Evolutionary conservation across 2,888 invertebrate species (phyloP).

Genomic region (Scaptomyza tumidula): DNA sequence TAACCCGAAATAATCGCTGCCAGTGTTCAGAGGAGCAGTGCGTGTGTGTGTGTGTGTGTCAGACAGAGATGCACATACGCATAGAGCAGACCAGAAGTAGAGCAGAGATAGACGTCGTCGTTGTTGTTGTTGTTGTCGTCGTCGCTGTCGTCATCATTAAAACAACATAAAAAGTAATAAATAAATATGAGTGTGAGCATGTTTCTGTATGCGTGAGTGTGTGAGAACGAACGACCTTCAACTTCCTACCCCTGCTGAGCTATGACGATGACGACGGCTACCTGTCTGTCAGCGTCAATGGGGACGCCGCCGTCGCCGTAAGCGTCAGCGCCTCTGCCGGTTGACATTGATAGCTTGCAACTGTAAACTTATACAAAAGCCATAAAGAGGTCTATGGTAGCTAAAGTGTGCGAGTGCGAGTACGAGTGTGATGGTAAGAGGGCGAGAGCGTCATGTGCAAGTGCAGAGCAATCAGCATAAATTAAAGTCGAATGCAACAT

Average conservation of each 20-base stretch:
- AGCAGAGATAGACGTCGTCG: slow-evolving; percentile 50
- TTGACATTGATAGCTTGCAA: slow-evolving; percentile 75
- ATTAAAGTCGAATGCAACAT: slow-evolving; percentile 78
- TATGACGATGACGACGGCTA: slow-evolving; percentile 40
- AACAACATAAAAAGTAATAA: slow-evolving; percentile 78
- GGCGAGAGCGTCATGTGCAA: slow-evolving; percentile 28
- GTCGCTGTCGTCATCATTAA: slow-evolving; percentile 72
- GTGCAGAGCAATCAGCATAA: slow-evolving; percentile 67
- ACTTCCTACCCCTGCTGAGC: slow-evolving; percentile 72
- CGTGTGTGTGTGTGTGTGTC: slow-evolving; percentile 28
- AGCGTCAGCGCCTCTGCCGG: slow-evolving; percentile 49
- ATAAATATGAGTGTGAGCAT: slow-evolving; percentile 70
- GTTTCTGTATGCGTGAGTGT: slow-evolving; percentile 36
- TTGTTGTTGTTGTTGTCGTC: slow-evolving; percentile 21
- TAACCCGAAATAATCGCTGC: slow-evolving; percentile 77
- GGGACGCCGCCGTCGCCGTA: slow-evolving; percentile 40
- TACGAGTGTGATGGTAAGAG: slow-evolving; percentile 8
- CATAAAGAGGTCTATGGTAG: slow-evolving; percentile 43
- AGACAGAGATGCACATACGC: slow-evolving; percentile 71
- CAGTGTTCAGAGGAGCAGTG: slow-evolving; percentile 37
- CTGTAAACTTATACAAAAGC: slow-evolving; percentile 72
- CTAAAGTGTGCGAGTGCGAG: slow-evolving; percentile 16
- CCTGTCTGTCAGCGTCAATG: slow-evolving; percentile 64
- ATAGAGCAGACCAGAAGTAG: slow-evolving; percentile 65
- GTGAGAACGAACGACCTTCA: slow-evolving; percentile 74